phyloP scores from a whole-genome alignment of 1,140 invertebrate species.

The Drusus annulatus region DNA sequence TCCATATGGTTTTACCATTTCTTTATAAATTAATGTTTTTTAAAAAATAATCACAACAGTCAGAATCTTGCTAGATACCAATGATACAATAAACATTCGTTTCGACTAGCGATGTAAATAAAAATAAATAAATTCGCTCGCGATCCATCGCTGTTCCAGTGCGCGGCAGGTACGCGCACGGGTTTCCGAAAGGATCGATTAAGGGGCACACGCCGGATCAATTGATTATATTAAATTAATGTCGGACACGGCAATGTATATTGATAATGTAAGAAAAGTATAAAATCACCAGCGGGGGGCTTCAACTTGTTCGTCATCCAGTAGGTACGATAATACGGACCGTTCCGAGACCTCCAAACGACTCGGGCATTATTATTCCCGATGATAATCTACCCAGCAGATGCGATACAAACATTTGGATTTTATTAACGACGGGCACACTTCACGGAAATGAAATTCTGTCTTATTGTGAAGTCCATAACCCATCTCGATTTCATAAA shows the following conservation, averaged over 20 bases:
- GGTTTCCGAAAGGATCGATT: slow-evolving; percentile 44
- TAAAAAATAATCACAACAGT: too few relatives aligned
- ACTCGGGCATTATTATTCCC: slow-evolving; percentile 38
- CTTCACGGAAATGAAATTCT: slow-evolving; percentile 18
- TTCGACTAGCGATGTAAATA: too few relatives aligned
- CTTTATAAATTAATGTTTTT: too few relatives aligned
- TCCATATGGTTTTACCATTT: too few relatives aligned
- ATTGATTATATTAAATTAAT: slow-evolving; percentile 59
- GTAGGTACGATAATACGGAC: neutral
- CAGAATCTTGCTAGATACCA: too few relatives aligned
- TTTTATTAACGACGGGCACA: slow-evolving; percentile 32
- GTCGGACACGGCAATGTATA: slow-evolving; percentile 56
- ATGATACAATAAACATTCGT: too few relatives aligned
- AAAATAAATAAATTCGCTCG: too few relatives aligned
- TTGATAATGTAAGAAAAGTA: slow-evolving; percentile 54
- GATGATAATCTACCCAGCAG: slow-evolving; percentile 57
- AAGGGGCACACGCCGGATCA: slow-evolving; percentile 54
- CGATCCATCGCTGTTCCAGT: too few relatives aligned
- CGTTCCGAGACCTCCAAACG: too few relatives aligned
- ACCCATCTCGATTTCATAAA: neutral
- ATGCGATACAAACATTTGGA: slow-evolving; percentile 45
- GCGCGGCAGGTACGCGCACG: neutral
- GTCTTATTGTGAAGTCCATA: slow-evolving; percentile 8
- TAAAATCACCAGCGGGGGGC: slow-evolving; percentile 51
- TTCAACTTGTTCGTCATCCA: slow-evolving; percentile 38